Evolutionary conservation across 2,113 vertebrate genomes (phyloP), one percentile per base, ranked within the genome.

Genomic region (Excalfactoria chinensis): DNA sequence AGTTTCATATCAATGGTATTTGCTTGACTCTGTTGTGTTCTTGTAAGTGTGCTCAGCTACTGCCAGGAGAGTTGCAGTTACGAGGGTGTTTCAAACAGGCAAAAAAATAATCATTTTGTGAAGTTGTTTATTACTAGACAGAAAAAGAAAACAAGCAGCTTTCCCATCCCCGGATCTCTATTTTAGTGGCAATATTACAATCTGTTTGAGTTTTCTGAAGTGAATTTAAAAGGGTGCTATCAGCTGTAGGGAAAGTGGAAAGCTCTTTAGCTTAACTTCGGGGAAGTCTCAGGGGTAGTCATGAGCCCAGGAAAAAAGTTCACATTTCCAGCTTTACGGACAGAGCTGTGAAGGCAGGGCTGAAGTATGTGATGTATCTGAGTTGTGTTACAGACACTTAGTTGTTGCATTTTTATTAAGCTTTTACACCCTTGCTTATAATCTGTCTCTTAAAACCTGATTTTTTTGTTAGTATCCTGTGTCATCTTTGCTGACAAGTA

Each of bases 331-430:
- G n/a, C 12, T 79, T 49, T 76, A 23, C 8, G 12, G 12, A 13
- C 11, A 48, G 67, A 72, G 13, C 32, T 58, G 6, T 0, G 3
- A 37, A 46, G 58, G 18, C 0, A 0, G 37, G n/a, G 16, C 62
- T 77, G 37, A 77, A 59, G 53, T 70, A 76, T 89, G 68, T 20
- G 3, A 1, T 35, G 4, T 28, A 1, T 34, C 19, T 20, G 22
- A 74, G 32, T 21, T 86, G 28, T 86, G 32, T 66, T 86, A 56
- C 20, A n/a, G 32, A 30, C 2, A 4, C 8, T 77, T 40, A 15
- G 23, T 81, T 88, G 74, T 71, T 56, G 35, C 2, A 1, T 75
- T 40, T 81, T 76, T 41, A 67, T 34, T 71, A 60, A 37, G 8
- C 23, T 67, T 70, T 35, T 34, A 35, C 17, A 70, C n/a, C 46